Conservation (phyloP, 2,113 vertebrate genomes). For the Forbesichthys papilliferus region DNA sequence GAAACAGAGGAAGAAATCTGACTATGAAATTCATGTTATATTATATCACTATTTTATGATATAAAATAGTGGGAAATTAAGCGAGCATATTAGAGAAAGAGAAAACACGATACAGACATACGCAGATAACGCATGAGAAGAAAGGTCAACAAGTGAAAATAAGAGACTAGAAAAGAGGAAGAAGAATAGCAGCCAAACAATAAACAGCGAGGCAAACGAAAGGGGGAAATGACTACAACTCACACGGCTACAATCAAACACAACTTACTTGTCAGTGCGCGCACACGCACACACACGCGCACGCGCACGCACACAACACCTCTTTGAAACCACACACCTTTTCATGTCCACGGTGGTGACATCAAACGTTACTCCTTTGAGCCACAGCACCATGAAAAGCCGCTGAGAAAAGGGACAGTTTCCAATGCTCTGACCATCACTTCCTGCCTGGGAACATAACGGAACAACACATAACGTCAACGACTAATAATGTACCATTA, state of each 20-base stretch:
- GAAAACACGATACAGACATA: no score
- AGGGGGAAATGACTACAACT: no score
- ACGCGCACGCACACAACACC: background rate
- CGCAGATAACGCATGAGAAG: no score
- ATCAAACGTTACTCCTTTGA: conserved; percentile 90
- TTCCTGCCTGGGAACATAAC: conserved; percentile 79
- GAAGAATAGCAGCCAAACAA: background rate
- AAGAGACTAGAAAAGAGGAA: background rate
- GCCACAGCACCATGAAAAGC: conserved; percentile 92
- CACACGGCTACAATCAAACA: background rate
- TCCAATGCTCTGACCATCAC: conserved; percentile 89
- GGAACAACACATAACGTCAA: background rate
- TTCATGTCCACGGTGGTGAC: conserved; percentile 93
- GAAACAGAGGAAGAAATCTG: no score
- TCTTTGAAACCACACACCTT: conserved; percentile 67
- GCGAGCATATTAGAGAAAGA: no score
- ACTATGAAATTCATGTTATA: no score
- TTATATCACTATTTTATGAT: no score
- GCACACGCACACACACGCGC: background rate
- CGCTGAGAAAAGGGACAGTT: conserved; percentile 94
- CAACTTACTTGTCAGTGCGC: background rate
- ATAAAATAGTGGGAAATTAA: no score
- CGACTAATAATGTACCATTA: background rate
- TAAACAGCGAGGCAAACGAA: background rate
- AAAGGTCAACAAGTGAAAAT: no score